Evolutionary conservation across 2,797 vertebrate species (phyloP).

Genomic region (Microchirus variegatus): DNA sequence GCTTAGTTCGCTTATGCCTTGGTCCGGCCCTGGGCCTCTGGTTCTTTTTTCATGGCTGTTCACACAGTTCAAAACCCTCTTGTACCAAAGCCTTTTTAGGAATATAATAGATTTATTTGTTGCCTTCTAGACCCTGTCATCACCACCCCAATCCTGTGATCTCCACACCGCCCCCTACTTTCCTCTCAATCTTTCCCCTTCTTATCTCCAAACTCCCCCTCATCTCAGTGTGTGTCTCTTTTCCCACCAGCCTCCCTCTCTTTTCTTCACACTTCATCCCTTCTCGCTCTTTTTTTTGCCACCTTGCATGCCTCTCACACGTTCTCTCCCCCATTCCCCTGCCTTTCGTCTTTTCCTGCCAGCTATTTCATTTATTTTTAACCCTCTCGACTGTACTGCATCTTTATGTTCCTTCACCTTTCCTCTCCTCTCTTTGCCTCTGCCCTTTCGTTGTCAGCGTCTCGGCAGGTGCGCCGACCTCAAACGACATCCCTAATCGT

Average conservation of each 20-base stretch:
- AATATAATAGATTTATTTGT: too few relatives aligned
- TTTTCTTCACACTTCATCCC: slow-evolving; percentile 23
- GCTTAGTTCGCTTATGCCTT: too few relatives aligned
- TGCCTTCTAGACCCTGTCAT: background rate
- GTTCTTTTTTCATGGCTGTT: too few relatives aligned
- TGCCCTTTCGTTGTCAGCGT: background rate
- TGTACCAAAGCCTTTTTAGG: too few relatives aligned
- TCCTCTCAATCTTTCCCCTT: slow-evolving; percentile 7
- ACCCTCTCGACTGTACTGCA: too few relatives aligned
- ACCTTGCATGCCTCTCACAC: slow-evolving; percentile 5
- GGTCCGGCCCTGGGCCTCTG: too few relatives aligned
- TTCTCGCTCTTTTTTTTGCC: slow-evolving; percentile 9
- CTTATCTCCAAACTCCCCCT: background rate
- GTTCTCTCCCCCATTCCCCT: slow-evolving; percentile 21
- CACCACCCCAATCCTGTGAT: background rate
- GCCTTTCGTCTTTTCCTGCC: slow-evolving; percentile 46
- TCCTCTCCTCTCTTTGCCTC: too few relatives aligned
- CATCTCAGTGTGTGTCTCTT: slow-evolving; percentile 14
- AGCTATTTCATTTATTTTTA: too few relatives aligned
- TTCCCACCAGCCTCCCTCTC: slow-evolving; percentile 6
- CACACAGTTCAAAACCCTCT: too few relatives aligned
- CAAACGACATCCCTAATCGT: slow-evolving; percentile 50
- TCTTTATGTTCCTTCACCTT: too few relatives aligned
- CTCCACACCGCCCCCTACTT: slow-evolving; percentile 6
- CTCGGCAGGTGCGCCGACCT: slow-evolving; percentile 48